These are phyloP conservation scores for Puma concolor DNA, from an alignment of 2,113 vertebrate genomes.

Conservation along the genomic window DNA sequence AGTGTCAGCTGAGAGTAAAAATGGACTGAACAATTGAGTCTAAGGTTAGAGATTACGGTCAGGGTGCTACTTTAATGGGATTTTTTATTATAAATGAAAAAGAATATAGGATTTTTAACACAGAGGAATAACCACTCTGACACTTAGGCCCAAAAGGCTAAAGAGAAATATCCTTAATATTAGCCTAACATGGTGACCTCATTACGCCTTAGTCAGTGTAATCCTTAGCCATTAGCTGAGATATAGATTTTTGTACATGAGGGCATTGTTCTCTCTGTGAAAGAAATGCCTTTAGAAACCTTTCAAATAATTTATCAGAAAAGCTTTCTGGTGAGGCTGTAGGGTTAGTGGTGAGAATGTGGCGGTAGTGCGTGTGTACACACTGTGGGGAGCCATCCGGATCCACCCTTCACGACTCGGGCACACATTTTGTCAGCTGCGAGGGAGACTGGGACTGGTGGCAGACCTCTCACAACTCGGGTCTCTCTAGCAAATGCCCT, in stretches of 20 bases:
- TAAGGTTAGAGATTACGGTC: conserved; percentile 42
- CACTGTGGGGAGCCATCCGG: neutral
- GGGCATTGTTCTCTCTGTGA: conserved; percentile 70
- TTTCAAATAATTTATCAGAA: conserved; percentile 79
- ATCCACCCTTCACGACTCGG: neutral
- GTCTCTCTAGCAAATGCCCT: neutral
- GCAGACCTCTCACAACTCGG: neutral
- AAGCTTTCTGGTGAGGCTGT: conserved; percentile 65
- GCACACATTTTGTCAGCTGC: neutral
- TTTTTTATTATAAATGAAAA: conserved; percentile 67
- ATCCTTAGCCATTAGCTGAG: conserved; percentile 74
- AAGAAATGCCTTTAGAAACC: conserved; percentile 77
- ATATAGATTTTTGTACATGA: conserved; percentile 81
- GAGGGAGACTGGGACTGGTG: neutral
- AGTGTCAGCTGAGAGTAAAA: conserved; percentile 47
- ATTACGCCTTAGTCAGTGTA: conserved; percentile 74
- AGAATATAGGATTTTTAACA: conserved; percentile 60
- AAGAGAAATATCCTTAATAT: conserved; percentile 67
- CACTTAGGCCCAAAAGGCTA: conserved; percentile 64
- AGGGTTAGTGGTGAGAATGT: conserved; percentile 52
- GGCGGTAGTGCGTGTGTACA: neutral
- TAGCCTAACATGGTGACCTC: conserved; percentile 58
- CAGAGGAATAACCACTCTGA: conserved; percentile 55
- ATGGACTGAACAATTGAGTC: conserved; percentile 43
- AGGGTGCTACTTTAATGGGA: conserved; percentile 50